These are phyloP conservation scores for Tipula vernalis DNA, from an alignment of 2,888 invertebrate species.

Conservation along the genomic window DNA sequence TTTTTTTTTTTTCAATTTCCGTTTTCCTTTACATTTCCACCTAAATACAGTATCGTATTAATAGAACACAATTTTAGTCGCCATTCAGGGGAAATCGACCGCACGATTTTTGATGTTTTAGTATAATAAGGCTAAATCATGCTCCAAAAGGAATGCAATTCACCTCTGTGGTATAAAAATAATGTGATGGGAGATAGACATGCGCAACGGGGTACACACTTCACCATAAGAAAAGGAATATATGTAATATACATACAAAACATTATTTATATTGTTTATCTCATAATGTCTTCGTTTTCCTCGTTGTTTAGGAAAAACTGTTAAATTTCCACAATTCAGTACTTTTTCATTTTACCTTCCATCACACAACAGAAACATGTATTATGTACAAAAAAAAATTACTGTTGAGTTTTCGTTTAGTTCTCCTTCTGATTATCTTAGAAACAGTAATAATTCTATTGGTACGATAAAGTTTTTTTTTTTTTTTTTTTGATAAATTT, in stretches of 20 bases:
- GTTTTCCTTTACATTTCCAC: not conserved
- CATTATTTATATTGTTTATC: not conserved
- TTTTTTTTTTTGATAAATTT: not conserved
- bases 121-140: not conserved
- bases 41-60: not conserved
- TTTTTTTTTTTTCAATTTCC: not conserved
- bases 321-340: not conserved
- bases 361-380: not conserved
- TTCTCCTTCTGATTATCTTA: not conserved
- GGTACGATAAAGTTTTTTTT: not conserved
- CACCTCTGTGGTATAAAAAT: not conserved
- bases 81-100: not conserved
- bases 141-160: not conserved
- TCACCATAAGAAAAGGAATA: not conserved
- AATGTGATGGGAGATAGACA: not conserved
- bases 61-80: not conserved
- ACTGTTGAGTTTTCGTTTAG: not conserved
- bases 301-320: not conserved
- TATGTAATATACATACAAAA: not conserved
- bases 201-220: not conserved
- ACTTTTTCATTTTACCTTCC: not conserved
- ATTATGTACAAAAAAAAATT: not conserved
- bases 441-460: not conserved
- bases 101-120: not conserved
- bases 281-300: not conserved